phyloP scores from a whole-genome alignment of 92 coral and sea anemone genomes.

The Epizoanthus fatuus region DNA sequence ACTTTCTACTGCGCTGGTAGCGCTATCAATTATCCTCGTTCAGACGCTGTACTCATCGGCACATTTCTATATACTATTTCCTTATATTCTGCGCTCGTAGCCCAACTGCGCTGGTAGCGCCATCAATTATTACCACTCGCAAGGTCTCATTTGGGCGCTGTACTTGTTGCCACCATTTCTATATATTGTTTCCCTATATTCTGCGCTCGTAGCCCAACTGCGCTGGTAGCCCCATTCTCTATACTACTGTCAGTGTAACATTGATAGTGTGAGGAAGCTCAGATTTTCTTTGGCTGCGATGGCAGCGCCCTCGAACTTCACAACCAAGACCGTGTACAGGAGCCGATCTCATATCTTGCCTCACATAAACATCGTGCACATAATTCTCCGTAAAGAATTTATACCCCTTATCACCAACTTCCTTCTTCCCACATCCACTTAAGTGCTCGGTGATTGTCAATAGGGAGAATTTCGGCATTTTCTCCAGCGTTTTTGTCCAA shows the following conservation, averaged over 20 bases:
- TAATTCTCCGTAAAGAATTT: constrained; percentile 57
- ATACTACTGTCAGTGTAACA: constrained; percentile 2
- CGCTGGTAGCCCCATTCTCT: no score
- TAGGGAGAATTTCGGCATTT: constrained; percentile 3
- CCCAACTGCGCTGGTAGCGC: no score
- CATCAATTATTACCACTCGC: no score
- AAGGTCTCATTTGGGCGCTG: no score
- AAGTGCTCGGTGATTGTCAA: constrained; percentile 33
- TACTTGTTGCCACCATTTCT: no score
- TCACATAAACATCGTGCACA: constrained; percentile 45
- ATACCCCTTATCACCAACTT: constrained; percentile 60
- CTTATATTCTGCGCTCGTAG: no score
- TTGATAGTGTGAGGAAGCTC: constrained; percentile 25
- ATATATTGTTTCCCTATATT: no score
- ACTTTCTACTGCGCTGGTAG: no score
- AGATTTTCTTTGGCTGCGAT: constrained; percentile 29
- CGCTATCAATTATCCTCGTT: no score
- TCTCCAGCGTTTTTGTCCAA: not conserved
- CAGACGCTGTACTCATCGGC: no score
- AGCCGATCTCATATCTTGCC: not conserved
- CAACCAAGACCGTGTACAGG: not conserved
- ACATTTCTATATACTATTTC: no score
- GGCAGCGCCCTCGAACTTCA: constrained; percentile 2
- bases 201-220: no score
- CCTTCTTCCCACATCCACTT: constrained; percentile 56